Base-by-base conservation (phyloP, 2,888 invertebrate species). In the Epinotia ramella region DNA sequence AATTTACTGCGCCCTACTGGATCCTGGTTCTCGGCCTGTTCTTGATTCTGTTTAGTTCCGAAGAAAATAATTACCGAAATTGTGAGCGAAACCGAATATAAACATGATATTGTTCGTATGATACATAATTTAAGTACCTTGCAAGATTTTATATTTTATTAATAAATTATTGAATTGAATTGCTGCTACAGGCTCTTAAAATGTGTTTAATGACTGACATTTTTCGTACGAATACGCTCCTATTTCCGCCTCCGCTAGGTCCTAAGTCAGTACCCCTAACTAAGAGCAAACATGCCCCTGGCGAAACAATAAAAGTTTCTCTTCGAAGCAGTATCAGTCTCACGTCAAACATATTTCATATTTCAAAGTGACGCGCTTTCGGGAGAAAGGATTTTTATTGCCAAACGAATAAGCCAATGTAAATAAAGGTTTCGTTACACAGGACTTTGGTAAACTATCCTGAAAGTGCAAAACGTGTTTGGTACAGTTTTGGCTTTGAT, bases 271-370 rank as follows among this genome's bases (percentile, higher is more conserved):
- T 13, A n/a, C 2, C 78, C 40, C 56, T 46, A 2, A 46, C 46
- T 11, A 0, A 69, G 13, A 60, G 44, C 78, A 79, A 83, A 81
- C 78, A 78, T 78, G 80, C 82, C 77, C 57, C 65, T 69, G 81
- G 83, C 78, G 65, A 83, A 82, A 85, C 82, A 84, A 87, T 85
- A 84, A 84, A 86, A 84, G 80, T 84, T 82, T 66, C 72, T 56
- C 66, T 65, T 68, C 62, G 65, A 78, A 70, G 63, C 67, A 79
- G 79, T 63, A 62, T 67, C 68, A 78, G 82, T 80, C 80, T 80
- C 77, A 76, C 68, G 70, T 75, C 77, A 74, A 74, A 75, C 68
- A 65, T 44, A 73, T 66, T 66, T 66, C 73, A 73, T 73, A 66
- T 73, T 66, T 49, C 71, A 57, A 56, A 53, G 40, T 40, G 40